phyloP scores from a whole-genome alignment of 2,113 vertebrate species.

The Cyprinodon variegatus region DNA sequence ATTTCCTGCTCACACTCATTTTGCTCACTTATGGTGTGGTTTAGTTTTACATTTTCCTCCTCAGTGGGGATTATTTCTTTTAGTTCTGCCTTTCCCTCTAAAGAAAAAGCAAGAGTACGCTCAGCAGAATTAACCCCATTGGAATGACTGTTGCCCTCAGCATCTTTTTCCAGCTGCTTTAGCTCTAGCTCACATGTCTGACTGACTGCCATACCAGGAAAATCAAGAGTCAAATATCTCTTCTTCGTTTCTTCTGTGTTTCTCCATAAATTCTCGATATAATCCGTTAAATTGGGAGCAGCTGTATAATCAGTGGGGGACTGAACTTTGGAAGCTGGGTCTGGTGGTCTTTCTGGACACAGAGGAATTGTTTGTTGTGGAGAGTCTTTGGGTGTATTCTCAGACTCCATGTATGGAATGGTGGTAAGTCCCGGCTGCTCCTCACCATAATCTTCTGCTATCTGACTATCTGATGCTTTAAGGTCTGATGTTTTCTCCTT shows the following conservation, averaged over 20 bases:
- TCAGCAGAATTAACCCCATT: background rate
- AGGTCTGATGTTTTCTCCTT: no score
- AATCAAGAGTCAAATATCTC: conserved; percentile 62
- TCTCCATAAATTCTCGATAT: conserved; percentile 29
- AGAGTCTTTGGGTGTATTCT: background rate
- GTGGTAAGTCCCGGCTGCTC: no score
- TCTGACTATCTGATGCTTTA: no score
- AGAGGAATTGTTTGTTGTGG: background rate
- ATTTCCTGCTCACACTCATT: conserved; percentile 1
- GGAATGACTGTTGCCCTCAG: background rate
- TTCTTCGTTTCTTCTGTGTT: conserved; percentile 39
- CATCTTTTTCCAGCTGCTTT: conserved; percentile 2
- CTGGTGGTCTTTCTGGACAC: background rate
- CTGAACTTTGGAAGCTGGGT: conserved; percentile 9
- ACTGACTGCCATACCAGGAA: conserved; percentile 2
- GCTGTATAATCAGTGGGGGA: background rate
- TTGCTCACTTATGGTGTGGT: background rate
- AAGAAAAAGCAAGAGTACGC: background rate
- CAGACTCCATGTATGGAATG: background rate
- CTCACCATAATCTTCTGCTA: no score
- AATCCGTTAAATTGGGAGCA: conserved; percentile 4
- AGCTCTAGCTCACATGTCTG: conserved; percentile 3
- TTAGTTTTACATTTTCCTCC: background rate
- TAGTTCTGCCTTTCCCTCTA: background rate
- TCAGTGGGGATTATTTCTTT: conserved; percentile 7